A percentile compares a stretch with the other conserved stretches of the same genome.
These are phyloP conservation scores for Lepetodrilus schrolli DNA, from an alignment of 2,888 invertebrate species.

Conservation along the genomic window DNA sequence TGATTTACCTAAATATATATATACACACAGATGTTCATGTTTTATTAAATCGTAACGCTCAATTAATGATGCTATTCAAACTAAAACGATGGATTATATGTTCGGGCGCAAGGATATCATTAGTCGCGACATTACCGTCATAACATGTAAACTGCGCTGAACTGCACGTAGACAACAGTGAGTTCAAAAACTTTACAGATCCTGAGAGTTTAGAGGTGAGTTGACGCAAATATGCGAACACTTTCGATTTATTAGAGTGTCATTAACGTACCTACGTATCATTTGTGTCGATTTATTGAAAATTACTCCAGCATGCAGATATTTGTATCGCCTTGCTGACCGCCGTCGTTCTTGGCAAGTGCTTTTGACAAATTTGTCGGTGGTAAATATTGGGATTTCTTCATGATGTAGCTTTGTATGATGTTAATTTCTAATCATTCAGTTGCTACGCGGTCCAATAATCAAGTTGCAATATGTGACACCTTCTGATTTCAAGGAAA, in stretches of 20 bases:
- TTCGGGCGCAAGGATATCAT: not conserved
- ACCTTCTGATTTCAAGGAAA: not conserved
- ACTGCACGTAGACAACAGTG: slow-evolving; percentile 21
- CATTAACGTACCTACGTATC: too few species aligned
- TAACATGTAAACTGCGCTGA: slow-evolving; percentile 20
- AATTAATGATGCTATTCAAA: too few species aligned
- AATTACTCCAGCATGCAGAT: too few species aligned
- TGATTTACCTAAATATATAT: too few species aligned
- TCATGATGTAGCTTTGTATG: not conserved
- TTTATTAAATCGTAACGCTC: too few species aligned
- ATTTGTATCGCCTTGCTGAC: too few species aligned
- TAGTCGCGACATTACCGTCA: not conserved
- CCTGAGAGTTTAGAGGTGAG: not conserved
- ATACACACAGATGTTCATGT: too few species aligned
- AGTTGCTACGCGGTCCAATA: not conserved
- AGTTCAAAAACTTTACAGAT: not conserved
- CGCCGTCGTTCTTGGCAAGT: too few species aligned
- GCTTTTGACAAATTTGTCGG: too few species aligned
- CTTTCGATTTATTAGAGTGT: too few species aligned
- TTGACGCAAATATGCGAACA: not conserved
- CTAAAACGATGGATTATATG: not conserved
- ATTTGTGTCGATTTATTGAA: too few species aligned
- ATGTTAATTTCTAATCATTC: not conserved
- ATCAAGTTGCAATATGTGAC: not conserved
- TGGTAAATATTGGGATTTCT: not conserved